phyloP scores from a whole-genome alignment of 2,113 vertebrate species.

The Brienomyrus brachyistius region DNA sequence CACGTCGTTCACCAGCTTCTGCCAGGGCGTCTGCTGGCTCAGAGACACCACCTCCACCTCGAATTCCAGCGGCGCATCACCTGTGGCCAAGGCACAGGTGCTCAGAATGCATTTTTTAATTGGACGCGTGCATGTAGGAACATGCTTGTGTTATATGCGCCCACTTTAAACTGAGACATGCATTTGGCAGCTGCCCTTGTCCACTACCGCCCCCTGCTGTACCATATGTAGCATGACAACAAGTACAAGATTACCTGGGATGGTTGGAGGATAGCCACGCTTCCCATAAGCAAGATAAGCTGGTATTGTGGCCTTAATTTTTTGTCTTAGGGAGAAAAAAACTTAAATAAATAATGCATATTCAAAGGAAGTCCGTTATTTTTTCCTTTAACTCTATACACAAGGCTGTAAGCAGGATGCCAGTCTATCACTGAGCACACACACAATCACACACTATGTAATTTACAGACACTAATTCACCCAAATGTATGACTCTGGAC shows the following conservation, averaged over 20 bases:
- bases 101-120: too few relatives aligned
- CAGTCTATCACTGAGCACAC: neutral
- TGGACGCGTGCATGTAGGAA: neutral
- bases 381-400: neutral
- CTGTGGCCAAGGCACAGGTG: conserved; percentile 45
- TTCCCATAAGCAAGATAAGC: conserved; percentile 91
- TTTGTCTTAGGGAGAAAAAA: conserved; percentile 66
- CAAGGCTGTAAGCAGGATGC: neutral
- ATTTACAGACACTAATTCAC: neutral
- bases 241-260: conserved; percentile 74
- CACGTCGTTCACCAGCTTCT: conserved; percentile 76
- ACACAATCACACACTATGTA: neutral
- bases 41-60: conserved; percentile 85
- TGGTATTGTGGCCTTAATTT: conserved; percentile 86
- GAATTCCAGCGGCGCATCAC: conserved; percentile 76
- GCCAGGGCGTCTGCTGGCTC: conserved; percentile 74
- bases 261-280: conserved; percentile 80
- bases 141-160: neutral
- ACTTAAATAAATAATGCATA: neutral
- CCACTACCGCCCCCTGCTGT: neutral
- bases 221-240: neutral
- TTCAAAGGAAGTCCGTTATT: neutral
- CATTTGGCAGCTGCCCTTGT: neutral
- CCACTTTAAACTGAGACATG: neutral
- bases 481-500: neutral